Evolutionary conservation across 2,888 invertebrate genomes (phyloP).

Genomic region (Microdon myrmicae): DNA sequence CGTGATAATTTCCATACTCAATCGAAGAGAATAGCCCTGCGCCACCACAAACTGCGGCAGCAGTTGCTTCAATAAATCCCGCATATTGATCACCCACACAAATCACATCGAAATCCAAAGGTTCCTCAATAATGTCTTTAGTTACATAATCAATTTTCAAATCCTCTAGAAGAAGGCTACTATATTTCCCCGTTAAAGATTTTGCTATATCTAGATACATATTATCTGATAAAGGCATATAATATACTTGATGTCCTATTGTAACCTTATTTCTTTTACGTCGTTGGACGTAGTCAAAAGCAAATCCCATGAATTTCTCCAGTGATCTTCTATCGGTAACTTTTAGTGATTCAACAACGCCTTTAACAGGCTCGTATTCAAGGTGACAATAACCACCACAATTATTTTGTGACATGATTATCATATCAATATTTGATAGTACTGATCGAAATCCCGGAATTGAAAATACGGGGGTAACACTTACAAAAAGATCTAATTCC

Average conservation of each 20-base stretch:
- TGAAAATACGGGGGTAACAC: conserved; percentile 54
- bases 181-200: conserved; percentile 18
- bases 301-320: conserved; percentile 54
- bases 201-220: conserved; percentile 53
- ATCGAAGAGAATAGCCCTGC: conserved; percentile 57
- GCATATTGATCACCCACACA: conserved; percentile 59
- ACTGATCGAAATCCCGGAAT: conserved; percentile 57
- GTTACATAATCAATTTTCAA: conserved; percentile 55
- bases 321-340: conserved; percentile 44
- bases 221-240: conserved; percentile 58
- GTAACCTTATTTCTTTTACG: conserved; percentile 55
- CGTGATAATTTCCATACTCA: conserved; percentile 58
- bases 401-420: conserved; percentile 58
- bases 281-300: conserved; percentile 52
- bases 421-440: conserved; percentile 55
- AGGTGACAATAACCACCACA: conserved; percentile 58
- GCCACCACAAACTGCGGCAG: conserved; percentile 59
- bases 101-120: conserved; percentile 57
- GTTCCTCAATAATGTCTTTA: conserved; percentile 53
- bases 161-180: conserved; percentile 53
- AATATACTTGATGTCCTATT: conserved; percentile 56
- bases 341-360: conserved; percentile 60
- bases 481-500: conserved; percentile 56
- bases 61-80: conserved; percentile 57
- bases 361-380: conserved; percentile 60